These are phyloP conservation scores for Stegodyphus mimosarum DNA, from an alignment of 1,140 invertebrate genomes.

Conservation along the genomic window DNA sequence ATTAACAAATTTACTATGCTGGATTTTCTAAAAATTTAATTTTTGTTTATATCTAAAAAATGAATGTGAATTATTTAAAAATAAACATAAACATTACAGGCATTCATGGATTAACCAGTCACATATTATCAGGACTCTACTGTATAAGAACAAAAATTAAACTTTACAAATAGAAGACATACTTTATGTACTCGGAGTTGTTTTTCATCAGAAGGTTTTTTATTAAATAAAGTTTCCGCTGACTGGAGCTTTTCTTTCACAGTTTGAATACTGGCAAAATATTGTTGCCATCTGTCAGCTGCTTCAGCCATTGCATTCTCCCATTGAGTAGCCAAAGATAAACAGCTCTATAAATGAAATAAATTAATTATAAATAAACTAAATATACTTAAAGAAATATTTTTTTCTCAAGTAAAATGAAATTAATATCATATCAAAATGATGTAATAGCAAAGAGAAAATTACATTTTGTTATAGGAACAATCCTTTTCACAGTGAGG, in stretches of 20 bases:
- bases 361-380: neutral
- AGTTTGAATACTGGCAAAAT: conserved; percentile 80
- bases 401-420: too few relatives aligned
- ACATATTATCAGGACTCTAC: too few relatives aligned
- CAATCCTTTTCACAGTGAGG: too few relatives aligned
- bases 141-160: too few relatives aligned
- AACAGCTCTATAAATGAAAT: conserved; percentile 26
- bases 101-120: too few relatives aligned
- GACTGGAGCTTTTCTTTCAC: conserved; percentile 87
- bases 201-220: conserved; percentile 83
- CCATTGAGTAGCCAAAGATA: conserved; percentile 73
- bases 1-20: too few relatives aligned
- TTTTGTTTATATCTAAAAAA: neutral
- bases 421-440: too few relatives aligned
- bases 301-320: conserved; percentile 83
- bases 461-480: too few relatives aligned
- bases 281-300: conserved; percentile 86
- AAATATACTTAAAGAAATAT: too few relatives aligned
- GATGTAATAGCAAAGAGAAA: too few relatives aligned
- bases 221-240: conserved; percentile 83
- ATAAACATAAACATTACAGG: neutral
- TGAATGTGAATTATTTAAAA: neutral
- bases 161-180: neutral
- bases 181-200: conserved; percentile 71
- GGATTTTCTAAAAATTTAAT: neutral